A percentile compares a stretch with the other conserved stretches of the same genome.
Conservation (phyloP, 37 sponge, comb jelly and placozoan genomes). For the Crambe crambe region DNA sequence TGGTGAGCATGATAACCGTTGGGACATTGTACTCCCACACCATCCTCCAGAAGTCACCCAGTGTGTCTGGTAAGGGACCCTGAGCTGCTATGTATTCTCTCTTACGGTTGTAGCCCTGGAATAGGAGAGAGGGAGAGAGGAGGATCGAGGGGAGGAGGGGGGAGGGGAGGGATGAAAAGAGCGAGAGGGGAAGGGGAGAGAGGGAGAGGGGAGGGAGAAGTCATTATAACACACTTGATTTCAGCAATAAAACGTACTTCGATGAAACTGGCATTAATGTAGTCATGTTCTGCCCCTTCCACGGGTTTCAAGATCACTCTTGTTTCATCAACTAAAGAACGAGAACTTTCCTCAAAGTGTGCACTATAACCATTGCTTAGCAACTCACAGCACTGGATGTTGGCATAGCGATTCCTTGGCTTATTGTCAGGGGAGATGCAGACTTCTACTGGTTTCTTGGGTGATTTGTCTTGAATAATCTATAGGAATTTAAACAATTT, state of each 20-base stretch:
- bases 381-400: conserved; percentile 79
- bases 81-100: conserved; percentile 92
- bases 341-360: too few species aligned
- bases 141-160: neutral
- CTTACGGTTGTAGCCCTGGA: conserved; percentile 69
- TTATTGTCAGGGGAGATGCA: conserved; percentile 63
- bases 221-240: too few species aligned
- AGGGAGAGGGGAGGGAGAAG: neutral
- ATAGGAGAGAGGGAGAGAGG: neutral
- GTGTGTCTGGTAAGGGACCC: conserved; percentile 81
- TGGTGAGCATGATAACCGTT: conserved; percentile 84
- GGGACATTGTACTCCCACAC: conserved; percentile 71
- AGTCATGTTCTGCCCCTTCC: conserved; percentile 50
- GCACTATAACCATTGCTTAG: too few species aligned
- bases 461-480: conserved; percentile 49
- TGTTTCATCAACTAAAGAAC: conserved; percentile 53
- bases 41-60: conserved; percentile 91
- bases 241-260: conserved; percentile 39
- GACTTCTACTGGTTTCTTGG: conserved; percentile 38
- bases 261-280: conserved; percentile 82
- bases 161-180: neutral
- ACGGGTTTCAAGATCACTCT: conserved; percentile 52
- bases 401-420: conserved; percentile 76
- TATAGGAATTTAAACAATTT: neutral
- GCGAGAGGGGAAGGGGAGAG: neutral